phyloP scores from a whole-genome alignment of 2,113 vertebrate species.

The Saccopteryx bilineata region DNA sequence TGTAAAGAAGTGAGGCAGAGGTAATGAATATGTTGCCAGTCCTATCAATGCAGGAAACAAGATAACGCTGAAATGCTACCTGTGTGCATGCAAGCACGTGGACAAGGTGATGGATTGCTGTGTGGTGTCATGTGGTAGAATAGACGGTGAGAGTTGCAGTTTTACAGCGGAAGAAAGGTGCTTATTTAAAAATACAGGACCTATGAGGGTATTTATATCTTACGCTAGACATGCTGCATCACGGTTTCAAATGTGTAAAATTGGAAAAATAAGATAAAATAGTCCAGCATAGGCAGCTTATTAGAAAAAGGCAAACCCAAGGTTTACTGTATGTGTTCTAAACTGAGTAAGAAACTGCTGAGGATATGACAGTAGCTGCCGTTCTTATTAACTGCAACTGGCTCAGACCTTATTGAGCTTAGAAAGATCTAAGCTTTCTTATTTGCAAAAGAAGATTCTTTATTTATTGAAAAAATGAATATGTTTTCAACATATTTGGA shows the following conservation, averaged over 20 bases:
- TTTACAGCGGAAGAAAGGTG: not conserved
- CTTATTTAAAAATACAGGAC: not conserved
- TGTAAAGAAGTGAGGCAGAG: not conserved
- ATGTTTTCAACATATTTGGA: too few relatives aligned
- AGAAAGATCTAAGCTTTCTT: not conserved
- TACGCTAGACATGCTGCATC: not conserved
- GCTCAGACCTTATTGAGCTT: not conserved
- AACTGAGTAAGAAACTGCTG: not conserved
- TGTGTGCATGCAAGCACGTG: accelerated
- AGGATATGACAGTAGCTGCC: not conserved
- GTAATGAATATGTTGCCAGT: not conserved
- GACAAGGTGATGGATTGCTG: not conserved
- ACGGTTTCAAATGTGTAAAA: not conserved
- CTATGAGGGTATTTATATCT: not conserved
- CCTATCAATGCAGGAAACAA: not conserved
- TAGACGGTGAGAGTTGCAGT: accelerated
- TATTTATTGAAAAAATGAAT: not conserved
- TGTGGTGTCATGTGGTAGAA: too few relatives aligned
- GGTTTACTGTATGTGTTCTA: not conserved
- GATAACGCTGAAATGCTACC: not conserved
- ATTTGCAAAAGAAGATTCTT: not conserved
- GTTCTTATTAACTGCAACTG: not conserved
- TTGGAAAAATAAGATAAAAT: not conserved
- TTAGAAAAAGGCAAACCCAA: not conserved
- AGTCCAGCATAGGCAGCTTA: not conserved